Evolutionary conservation across 92 coral and sea anemone species (phyloP).

Genomic region (Phymanthus crucifer): DNA sequence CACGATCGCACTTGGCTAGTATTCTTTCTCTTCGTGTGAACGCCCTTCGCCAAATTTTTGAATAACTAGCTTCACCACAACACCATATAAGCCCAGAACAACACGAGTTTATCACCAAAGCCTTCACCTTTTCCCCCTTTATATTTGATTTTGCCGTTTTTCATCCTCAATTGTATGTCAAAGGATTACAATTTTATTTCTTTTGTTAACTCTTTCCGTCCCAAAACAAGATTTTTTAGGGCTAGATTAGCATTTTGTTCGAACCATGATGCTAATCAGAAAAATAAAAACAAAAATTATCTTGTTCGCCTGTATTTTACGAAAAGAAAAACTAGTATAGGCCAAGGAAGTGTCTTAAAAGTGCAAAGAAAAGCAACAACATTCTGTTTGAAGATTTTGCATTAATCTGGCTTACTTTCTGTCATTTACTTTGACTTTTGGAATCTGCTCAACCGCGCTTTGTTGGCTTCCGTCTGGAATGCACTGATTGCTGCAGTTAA

Average conservation of each 20-base stretch:
- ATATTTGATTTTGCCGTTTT: not conserved
- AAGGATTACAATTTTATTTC: not conserved
- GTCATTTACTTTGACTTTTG: not conserved
- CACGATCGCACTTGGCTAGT: not conserved
- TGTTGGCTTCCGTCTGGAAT: slow-evolving; percentile 21
- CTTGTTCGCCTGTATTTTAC: not conserved
- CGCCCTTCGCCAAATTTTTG: not conserved
- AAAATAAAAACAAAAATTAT: not conserved
- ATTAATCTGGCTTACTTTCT: not conserved
- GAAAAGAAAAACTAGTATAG: not conserved
- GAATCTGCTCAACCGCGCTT: slow-evolving; percentile 7
- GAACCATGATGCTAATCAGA: not conserved
- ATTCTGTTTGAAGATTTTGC: not conserved
- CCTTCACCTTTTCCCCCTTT: not conserved
- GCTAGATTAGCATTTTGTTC: not conserved
- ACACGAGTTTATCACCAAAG: not conserved
- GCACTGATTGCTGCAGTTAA: slow-evolving; percentile 15
- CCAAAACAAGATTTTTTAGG: not conserved
- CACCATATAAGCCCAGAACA: not conserved
- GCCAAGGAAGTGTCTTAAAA: not conserved
- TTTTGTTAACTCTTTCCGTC: not conserved
- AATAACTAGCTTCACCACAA: not conserved
- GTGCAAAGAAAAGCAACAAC: not conserved
- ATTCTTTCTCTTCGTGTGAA: not conserved
- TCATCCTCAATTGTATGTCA: not conserved